Base-by-base conservation (phyloP, 2,888 invertebrate genomes). In the Camponotus fellah region DNA sequence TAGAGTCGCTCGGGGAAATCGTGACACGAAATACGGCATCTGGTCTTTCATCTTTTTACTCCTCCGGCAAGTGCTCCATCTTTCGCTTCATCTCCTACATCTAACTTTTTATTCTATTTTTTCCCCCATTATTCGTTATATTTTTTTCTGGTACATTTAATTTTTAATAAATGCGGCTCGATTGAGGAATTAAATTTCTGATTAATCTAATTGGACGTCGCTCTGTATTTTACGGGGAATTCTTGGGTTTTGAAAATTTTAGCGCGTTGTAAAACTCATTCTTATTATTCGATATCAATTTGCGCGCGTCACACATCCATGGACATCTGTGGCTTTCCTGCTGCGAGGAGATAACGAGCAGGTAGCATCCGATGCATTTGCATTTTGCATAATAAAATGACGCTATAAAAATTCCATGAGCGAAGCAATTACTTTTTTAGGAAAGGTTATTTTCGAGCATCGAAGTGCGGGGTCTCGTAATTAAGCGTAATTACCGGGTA, bases 401-500 rank as follows among this genome's bases (percentile, higher is more conserved):
- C 69, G 77, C 37, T 66, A 79, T 76, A 83, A 89, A 89, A 87
- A 85, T 85, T 85, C 64, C 83, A 58, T 46, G 21, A 68, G 32
- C 32, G 60, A 43, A 75, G 65, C 86, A 83, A 89, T 87, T 89
- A 89, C 75, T 84, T 85, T 53, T 89, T 85, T 64, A 60, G 69
- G 71, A 60, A 65, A 82, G 68, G 66, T 64, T 32, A 77, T 77
- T 77, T 77, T 65, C n/a, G n/a, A 32, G 14, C 32, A 71, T 8
- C 76, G 84, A 80, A 12, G 21, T 83, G 79, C 83, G 77, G 79
- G 82, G 69, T 79, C 82, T 83, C 84, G 83, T 87, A 87, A 89
- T 89, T 89, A 89, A 89, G 64, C 65, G 83, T 86, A 89, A 89
- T 89, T 87, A 86, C 84, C 81, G 76, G 76, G n/a, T 65, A 65